These are phyloP conservation scores for Hesperia comma DNA, from an alignment of 2,888 invertebrate genomes.

Conservation along the genomic window DNA sequence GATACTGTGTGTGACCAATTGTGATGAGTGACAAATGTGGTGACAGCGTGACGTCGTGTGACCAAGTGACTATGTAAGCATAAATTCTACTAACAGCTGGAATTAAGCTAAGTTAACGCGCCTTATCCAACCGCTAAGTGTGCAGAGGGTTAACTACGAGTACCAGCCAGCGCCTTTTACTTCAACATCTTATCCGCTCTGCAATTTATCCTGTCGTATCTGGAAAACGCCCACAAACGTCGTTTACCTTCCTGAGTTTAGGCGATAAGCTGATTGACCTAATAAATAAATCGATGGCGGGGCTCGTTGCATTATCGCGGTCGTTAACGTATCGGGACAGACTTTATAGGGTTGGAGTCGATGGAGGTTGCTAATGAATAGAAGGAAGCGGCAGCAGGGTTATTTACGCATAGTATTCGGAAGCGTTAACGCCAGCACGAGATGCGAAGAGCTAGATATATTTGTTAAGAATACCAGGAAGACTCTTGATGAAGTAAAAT, in stretches of 20 bases:
- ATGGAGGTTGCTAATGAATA: slow-evolving; percentile 16
- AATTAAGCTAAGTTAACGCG: too few relatives aligned
- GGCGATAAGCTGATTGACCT: slow-evolving; percentile 51
- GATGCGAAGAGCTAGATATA: too few relatives aligned
- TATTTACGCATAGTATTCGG: neutral
- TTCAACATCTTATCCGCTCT: slow-evolving; percentile 2
- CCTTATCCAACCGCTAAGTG: too few relatives aligned
- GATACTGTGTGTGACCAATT: too few relatives aligned
- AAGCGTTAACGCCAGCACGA: too few relatives aligned
- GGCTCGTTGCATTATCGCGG: slow-evolving; percentile 24
- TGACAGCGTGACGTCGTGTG: too few relatives aligned
- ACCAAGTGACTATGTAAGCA: too few relatives aligned
- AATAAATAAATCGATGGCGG: slow-evolving; percentile 46
- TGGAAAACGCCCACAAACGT: slow-evolving; percentile 43
- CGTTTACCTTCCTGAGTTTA: slow-evolving; percentile 48
- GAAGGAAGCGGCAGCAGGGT: neutral
- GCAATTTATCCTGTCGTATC: slow-evolving; percentile 40
- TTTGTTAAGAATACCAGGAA: too few relatives aligned
- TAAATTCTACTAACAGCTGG: too few relatives aligned
- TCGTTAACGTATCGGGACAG: slow-evolving; percentile 34
- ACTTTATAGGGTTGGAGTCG: slow-evolving; percentile 16
- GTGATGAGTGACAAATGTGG: too few relatives aligned
- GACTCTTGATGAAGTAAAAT: too few relatives aligned
- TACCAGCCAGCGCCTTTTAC: neutral
- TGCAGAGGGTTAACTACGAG: too few relatives aligned